These are phyloP conservation scores for Aleadryas rufinucha DNA, from an alignment of 2,113 vertebrate species.

Conservation along the genomic window DNA sequence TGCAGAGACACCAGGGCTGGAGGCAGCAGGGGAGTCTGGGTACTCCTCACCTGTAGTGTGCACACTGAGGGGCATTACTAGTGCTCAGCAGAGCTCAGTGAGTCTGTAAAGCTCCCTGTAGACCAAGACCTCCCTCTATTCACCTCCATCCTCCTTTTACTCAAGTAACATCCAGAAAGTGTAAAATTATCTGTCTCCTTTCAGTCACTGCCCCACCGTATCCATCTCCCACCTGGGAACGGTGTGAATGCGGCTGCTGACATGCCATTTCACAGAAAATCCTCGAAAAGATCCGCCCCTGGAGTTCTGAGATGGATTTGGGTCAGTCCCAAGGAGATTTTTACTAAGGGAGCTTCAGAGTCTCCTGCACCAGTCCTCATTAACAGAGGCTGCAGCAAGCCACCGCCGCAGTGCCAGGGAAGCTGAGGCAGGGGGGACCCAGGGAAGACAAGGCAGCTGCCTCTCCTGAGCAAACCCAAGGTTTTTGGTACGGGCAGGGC, in stretches of 20 bases:
- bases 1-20: neutral
- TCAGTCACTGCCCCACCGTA: accelerated
- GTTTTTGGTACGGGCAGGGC: neutral
- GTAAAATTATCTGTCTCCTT: neutral
- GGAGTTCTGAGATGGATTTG: constrained; percentile 10
- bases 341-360: neutral
- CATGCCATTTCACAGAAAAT: neutral
- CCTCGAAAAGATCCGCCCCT: neutral
- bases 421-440: accelerated
- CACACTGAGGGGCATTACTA: neutral
- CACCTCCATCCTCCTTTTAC: neutral
- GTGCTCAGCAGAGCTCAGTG: neutral
- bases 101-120: neutral
- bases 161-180: neutral
- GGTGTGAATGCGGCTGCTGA: neutral
- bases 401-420: accelerated
- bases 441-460: accelerated
- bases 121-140: neutral
- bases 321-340: constrained; percentile 31
- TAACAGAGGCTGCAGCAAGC: neutral
- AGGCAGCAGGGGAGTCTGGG: neutral
- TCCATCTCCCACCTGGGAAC: neutral
- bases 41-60: neutral
- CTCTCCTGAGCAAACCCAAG: neutral
- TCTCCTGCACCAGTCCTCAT: neutral